Evolutionary conservation across 2,797 vertebrate genomes (phyloP), one percentile per base, ranked within the genome.

Genomic region (Amblyraja radiata): DNA sequence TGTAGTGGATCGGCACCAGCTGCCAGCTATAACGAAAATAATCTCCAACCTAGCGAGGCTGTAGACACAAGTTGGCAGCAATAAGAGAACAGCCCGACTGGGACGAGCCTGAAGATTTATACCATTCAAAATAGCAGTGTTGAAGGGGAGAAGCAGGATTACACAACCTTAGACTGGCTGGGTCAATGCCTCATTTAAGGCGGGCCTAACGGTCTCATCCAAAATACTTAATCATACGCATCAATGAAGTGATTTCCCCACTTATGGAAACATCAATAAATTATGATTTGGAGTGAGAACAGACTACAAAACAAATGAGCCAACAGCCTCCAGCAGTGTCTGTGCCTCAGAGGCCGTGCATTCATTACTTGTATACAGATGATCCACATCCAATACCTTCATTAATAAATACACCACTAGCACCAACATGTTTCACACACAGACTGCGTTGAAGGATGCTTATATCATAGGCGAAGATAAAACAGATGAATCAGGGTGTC

Each of bases 211-310:
- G 23, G 84, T 36, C 39, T 58, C 39, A 80, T 58, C 61, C 9
- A 88, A 46, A 88, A 63, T 68, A 65, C n/a, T 88, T 68, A 88
- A 88, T 88, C 63, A 88, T 88, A 21, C 21, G 61, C 36, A n/a
- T 80, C 46, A 61, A 39, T 58, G 68, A 93, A 77, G 32, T 65
- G 28, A 36, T 76, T 93, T 28, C 71, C 71, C 92, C 68, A 54
- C 11, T 93, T 76, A 63, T 63, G 63, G 84, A 32, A 88, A 88
- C 65, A 88, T 88, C 84, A 36, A 88, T 88, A 88, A 23, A 84
- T 36, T 88, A 14, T 18, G 14, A 79, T 79, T 79, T 39, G 16
- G 39, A 7, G 36, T 79, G 65, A 65, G n/a, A 65, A 65, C 14
- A 21, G 84, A 68, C 36, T 32, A 68, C 84, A 88, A 84, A 88